These are phyloP conservation scores for Myodes glareolus DNA, from an alignment of 2,113 vertebrate genomes.

Conservation along the genomic window DNA sequence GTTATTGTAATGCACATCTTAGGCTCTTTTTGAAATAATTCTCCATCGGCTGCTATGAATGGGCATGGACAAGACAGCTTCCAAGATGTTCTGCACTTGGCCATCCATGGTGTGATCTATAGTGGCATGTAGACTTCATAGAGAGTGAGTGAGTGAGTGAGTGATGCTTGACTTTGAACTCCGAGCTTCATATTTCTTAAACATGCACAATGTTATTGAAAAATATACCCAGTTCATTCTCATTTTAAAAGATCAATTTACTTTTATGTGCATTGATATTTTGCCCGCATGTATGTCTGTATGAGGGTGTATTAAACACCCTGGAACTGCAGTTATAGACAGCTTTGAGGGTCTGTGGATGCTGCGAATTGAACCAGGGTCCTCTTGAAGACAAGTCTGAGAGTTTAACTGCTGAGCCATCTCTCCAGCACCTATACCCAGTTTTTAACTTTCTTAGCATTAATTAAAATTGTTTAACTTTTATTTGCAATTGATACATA, in stretches of 20 bases:
- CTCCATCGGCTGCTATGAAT: not conserved
- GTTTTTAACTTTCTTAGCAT: not conserved
- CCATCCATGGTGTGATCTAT: not conserved
- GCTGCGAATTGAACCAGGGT: not conserved
- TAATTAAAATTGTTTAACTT: not conserved
- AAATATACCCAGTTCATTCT: not conserved
- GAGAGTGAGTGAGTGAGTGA: not conserved
- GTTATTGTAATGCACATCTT: conserved; percentile 2
- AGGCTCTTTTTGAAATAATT: not conserved
- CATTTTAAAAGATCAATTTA: not conserved
- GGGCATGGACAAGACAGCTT: not conserved
- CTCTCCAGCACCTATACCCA: not conserved
- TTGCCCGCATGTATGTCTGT: not conserved
- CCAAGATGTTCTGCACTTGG: not conserved
- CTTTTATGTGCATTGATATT: not conserved
- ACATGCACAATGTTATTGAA: not conserved
- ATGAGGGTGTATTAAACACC: not conserved
- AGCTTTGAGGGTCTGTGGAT: not conserved
- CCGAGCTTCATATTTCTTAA: not conserved
- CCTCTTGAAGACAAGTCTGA: not conserved
- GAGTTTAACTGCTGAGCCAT: not conserved
- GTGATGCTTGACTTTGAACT: not conserved
- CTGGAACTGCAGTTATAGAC: not conserved
- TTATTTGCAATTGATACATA: not conserved
- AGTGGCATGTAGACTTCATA: not conserved